phyloP scores from a whole-genome alignment of 2,113 vertebrate species.

The Catharus bicknelli region DNA sequence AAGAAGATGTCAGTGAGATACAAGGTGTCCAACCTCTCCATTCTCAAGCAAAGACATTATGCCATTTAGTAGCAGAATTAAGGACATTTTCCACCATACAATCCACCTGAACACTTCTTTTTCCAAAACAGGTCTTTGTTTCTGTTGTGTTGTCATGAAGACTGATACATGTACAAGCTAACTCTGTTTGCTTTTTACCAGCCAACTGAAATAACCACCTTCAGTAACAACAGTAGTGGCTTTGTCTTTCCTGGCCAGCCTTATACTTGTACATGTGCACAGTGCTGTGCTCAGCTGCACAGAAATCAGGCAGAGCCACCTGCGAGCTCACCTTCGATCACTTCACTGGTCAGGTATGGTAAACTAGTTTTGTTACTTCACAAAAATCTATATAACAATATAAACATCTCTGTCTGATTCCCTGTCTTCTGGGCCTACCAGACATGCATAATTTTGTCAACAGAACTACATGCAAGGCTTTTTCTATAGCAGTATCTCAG shows the following conservation, averaged over 20 bases:
- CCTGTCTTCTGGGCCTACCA: neutral
- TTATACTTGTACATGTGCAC: neutral
- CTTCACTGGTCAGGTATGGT: neutral
- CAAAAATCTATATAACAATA: neutral
- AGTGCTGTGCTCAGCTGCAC: neutral
- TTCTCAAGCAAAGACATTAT: neutral
- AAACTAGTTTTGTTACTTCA: neutral
- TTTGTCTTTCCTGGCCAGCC: neutral
- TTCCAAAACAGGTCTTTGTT: neutral
- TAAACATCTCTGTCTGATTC: neutral
- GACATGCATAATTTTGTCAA: neutral
- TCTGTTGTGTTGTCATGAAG: neutral
- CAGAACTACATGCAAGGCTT: neutral
- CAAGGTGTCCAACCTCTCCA: neutral
- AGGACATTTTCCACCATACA: neutral
- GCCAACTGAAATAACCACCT: neutral
- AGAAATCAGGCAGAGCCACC: neutral
- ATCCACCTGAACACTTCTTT: neutral
- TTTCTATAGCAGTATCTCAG: neutral
- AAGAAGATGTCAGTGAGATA: neutral
- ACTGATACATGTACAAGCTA: neutral
- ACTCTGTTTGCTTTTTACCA: neutral
- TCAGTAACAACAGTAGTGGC: neutral
- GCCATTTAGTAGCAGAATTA: neutral
- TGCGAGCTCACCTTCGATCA: neutral